Evolutionary conservation across 1,140 invertebrate genomes (phyloP), one percentile per base, ranked within the genome.

Genomic region (Schlechtendalia chinensis): DNA sequence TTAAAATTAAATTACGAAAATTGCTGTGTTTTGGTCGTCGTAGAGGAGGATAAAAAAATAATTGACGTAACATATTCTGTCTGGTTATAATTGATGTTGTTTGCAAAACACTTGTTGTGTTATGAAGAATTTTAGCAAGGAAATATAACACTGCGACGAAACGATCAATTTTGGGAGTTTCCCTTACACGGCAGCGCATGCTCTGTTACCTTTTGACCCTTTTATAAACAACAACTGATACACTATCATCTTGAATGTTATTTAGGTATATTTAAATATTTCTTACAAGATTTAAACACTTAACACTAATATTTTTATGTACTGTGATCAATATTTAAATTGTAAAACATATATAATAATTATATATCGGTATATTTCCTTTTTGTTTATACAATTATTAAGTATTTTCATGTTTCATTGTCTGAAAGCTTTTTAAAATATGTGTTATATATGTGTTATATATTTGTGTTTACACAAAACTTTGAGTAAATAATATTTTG

Each of bases 81-180:
- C 17, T n/a, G 11, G 14, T 47, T 45, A 39, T 47, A 56, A 19
- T 19, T 17, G 29, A 39, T 77, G 56, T 61, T 77, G 29, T 58
- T 19, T 45, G 22, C 14, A 61, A 77, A 59, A 77, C 74, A 77
- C 54, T 77, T 58, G 74, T 77, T 77, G 54, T 39, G 54, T 59
- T 77, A 77, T 39, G 32, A 58, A 45, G 27, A 24, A 24, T 45
- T 39, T 58, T 24, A 14, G 12, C 1, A 56, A 47, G 32, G 27
- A 50, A 59, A 61, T 27, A 79, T 50, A 63, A 61, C 47, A 79
- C 75, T 63, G 75, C 22, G 24, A 24, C 45, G 45, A 79, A 47
- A 79, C 75, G 50, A 79, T 79, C 75, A 79, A 79, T 79, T 79
- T 79, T 50, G 75, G 75, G 75, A 79, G 75, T 79, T 63, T 79